A percentile compares a stretch with the other conserved stretches of the same genome.
Conservation (phyloP, 2,888 invertebrate genomes). For the Hirtodrosophila confusa region DNA sequence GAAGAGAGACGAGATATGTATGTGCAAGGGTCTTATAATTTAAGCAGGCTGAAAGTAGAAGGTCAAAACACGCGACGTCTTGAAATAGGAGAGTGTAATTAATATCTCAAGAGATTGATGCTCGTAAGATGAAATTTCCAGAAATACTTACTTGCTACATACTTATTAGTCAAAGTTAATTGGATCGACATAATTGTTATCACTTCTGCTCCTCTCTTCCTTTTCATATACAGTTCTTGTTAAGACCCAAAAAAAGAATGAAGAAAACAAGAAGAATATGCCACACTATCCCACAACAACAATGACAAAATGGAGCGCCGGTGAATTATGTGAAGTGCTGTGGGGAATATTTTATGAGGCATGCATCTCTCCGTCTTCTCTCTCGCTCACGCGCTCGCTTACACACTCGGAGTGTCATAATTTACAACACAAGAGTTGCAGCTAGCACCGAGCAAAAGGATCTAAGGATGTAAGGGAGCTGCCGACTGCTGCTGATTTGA, state of each 20-base stretch:
- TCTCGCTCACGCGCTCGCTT: background rate
- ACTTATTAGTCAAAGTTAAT: constrained; percentile 15
- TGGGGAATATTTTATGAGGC: constrained; percentile 55
- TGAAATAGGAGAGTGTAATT: too few species aligned
- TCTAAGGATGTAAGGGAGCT: constrained; percentile 4
- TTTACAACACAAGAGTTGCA: constrained; percentile 52
- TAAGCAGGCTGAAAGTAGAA: too few species aligned
- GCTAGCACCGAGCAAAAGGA: constrained; percentile 22
- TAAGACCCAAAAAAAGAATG: too few species aligned
- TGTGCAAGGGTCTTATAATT: too few species aligned
- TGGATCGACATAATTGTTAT: constrained; percentile 1
- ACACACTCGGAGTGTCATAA: constrained; percentile 36
- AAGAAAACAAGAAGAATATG: too few species aligned
- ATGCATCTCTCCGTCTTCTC: constrained; percentile 11
- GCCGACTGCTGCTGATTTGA: constrained; percentile 48
- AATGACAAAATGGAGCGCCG: constrained; percentile 17
- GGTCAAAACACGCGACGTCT: too few species aligned
- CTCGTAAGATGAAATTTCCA: too few species aligned
- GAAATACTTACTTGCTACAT: too few species aligned
- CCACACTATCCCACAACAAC: background rate
- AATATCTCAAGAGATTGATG: too few species aligned
- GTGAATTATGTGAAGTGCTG: constrained; percentile 55
- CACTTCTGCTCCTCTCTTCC: background rate
- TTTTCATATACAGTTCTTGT: background rate
- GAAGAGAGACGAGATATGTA: too few species aligned